These are phyloP conservation scores for Steinernema scapterisci DNA, from an alignment of 2,888 invertebrate genomes.

Conservation along the genomic window DNA sequence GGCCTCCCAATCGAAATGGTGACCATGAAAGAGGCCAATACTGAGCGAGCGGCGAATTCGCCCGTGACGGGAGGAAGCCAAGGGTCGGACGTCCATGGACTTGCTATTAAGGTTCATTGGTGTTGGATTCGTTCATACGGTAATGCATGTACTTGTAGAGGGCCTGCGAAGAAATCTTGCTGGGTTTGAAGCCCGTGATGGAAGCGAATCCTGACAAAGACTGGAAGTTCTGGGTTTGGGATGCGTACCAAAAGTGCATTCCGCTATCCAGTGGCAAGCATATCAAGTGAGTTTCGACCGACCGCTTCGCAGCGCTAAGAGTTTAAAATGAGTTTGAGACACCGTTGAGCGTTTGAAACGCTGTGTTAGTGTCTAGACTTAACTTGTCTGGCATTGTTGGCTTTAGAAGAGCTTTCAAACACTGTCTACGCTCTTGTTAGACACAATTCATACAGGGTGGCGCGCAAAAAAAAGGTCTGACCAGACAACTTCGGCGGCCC, in stretches of 20 bases:
- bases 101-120: slow-evolving; percentile 75
- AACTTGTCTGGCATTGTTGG: too few species aligned
- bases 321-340: too few species aligned
- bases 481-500: too few species aligned
- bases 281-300: not conserved
- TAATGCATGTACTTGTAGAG: slow-evolving; percentile 68
- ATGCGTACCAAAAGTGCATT: slow-evolving; percentile 23
- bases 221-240: slow-evolving; percentile 28
- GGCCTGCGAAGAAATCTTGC: slow-evolving; percentile 78
- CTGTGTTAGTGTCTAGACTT: too few species aligned
- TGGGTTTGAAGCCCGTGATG: slow-evolving; percentile 76
- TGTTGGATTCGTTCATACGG: not conserved
- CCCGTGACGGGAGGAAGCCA: slow-evolving; percentile 86
- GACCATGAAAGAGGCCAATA: slow-evolving; percentile 50
- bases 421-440: too few species aligned
- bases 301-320: too few species aligned
- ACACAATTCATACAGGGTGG: too few species aligned
- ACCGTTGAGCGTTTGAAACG: too few species aligned
- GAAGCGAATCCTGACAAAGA: slow-evolving; percentile 22
- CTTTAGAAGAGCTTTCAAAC: too few species aligned
- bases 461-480: too few species aligned
- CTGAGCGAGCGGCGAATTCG: slow-evolving; percentile 76
- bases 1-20: slow-evolving; percentile 45
- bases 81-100: slow-evolving; percentile 86
- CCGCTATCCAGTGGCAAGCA: slow-evolving; percentile 24